These are phyloP conservation scores for Phrynocephalus versicolor DNA, from an alignment of 2,113 vertebrate genomes.

Conservation along the genomic window DNA sequence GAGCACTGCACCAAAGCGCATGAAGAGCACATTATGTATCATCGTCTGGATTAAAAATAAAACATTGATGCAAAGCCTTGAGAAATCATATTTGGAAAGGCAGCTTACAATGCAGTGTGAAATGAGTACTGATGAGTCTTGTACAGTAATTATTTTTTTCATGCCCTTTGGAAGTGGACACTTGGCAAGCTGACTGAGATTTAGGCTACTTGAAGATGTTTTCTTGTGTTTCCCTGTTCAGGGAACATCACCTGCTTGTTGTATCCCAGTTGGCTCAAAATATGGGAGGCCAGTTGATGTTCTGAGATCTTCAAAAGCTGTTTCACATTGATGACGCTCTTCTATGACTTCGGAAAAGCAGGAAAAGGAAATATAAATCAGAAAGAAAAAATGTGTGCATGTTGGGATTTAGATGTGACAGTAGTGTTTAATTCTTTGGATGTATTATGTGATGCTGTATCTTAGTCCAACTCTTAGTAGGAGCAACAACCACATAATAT, in stretches of 20 bases:
- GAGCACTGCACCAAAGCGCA: not conserved
- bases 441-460: not conserved
- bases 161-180: not conserved
- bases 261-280: constrained; percentile 26
- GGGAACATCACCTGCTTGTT: constrained; percentile 15
- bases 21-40: not conserved
- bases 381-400: too few relatives aligned
- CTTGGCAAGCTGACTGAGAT: not conserved
- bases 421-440: not conserved
- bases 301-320: not conserved
- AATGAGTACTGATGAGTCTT: not conserved
- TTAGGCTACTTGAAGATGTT: not conserved
- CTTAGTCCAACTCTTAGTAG: not conserved
- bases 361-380: not conserved
- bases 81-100: not conserved
- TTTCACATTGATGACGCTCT: not conserved
- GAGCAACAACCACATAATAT: not conserved
- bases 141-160: not conserved
- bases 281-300: not conserved
- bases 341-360: not conserved
- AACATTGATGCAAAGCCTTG: not conserved
- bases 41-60: not conserved
- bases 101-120: not conserved
- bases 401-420: not conserved
- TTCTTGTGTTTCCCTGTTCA: not conserved